Conservation (phyloP, 2,797 vertebrate species). For the Tragelaphus eurycerus region DNA sequence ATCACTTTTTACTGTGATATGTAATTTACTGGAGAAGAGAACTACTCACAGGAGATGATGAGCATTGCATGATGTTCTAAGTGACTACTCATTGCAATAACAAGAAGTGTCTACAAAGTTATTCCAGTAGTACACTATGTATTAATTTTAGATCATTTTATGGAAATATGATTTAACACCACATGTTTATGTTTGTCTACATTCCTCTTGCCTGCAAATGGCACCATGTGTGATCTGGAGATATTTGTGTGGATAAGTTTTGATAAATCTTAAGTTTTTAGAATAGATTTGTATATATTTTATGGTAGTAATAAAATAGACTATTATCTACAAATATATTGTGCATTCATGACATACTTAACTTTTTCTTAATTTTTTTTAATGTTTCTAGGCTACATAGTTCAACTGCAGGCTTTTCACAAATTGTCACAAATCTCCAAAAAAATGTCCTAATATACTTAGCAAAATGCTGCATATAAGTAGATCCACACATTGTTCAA, state of each 20-base stretch:
- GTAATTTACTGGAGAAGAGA: neutral
- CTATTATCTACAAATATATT: neutral
- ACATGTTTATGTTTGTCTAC: neutral
- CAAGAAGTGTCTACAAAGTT: neutral
- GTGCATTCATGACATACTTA: neutral
- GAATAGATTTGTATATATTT: neutral
- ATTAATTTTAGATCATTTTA: neutral
- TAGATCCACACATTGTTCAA: neutral
- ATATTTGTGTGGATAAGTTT: neutral
- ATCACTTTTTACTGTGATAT: neutral
- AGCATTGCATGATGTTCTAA: neutral
- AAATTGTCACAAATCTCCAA: neutral
- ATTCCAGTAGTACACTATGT: neutral
- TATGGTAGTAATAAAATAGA: neutral
- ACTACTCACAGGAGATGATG: neutral
- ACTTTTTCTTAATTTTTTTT: neutral
- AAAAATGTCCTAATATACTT: neutral
- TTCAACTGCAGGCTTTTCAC: neutral
- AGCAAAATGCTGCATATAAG: neutral
- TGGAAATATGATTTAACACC: neutral
- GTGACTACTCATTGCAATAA: neutral
- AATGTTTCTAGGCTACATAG: neutral
- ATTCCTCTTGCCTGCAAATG: neutral
- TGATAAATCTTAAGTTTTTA: neutral
- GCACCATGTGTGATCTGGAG: neutral